Base-by-base conservation (phyloP, 2,113 vertebrate genomes). In the Delphinus delphis region DNA sequence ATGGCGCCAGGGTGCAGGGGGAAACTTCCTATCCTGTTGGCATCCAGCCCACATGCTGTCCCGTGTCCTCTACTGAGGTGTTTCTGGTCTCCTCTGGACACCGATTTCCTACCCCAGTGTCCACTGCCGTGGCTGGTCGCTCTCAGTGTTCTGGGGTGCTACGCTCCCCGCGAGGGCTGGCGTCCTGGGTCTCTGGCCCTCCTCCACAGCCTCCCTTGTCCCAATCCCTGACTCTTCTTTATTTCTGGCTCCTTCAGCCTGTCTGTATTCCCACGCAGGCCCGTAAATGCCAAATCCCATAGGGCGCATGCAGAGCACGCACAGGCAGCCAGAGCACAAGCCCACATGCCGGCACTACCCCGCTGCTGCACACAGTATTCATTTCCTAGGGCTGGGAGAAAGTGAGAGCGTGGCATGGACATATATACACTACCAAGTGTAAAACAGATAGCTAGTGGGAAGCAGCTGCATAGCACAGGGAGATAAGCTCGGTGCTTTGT, bases 241-340 rank as follows among this genome's bases (percentile, higher is more conserved):
- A 5, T 33, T 71, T 21, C 31, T 2, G 8, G 74, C 58, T 8
- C 33, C 81, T 60, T 33, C 36, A 58, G 33, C 36, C 26, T 5
- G 9, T 20, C 20, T 26, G 8, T 41, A 36, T 53, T 33, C 28
- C 28, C 53, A 53, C 28, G 23, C 8, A 79, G 6, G 53, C 12
- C 47, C 5, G 0, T 18, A 25, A 26, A 33, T 7, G 7, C 31
- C 2, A 4, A 67, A 10, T 23, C 38, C 84, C 50, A 26, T 0
- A 5, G 38, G 44, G 13, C 25, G 70, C 5, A 2, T 0, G 2
- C 44, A n/a, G n/a, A n/a, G n/a, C n/a, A n/a, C n/a, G 33, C 9
- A 3, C 0, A 0, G 33, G n/a, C 14, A 20, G 44, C 67, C 76
- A 33, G n/a, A 33, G 7, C 31, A 14, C 1, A 17, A 10, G 26